Percentiles rank a stretch among this genome's conserved stretches.
phyloP scores from a whole-genome alignment of 2,797 vertebrate species.

The Oreochromis grahami region DNA sequence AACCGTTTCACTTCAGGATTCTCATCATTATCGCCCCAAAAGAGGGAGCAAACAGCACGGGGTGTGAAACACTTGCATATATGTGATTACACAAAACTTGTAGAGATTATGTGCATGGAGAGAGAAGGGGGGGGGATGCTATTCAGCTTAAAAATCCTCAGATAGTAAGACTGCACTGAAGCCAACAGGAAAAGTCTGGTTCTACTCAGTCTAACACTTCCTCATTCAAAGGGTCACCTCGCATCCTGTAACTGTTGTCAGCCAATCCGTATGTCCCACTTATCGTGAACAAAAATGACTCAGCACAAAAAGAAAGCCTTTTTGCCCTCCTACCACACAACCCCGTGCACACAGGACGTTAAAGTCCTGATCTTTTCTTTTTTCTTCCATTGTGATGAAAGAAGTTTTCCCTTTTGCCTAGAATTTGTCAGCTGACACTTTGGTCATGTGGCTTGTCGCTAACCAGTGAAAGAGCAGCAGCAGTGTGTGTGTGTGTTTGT shows the following conservation, averaged over 20 bases:
- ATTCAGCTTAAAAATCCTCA: background rate
- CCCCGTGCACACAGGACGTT: background rate
- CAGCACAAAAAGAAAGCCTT: slow-evolving; percentile 50
- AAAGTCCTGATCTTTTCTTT: slow-evolving; percentile 21
- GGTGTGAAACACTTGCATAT: background rate
- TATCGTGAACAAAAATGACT: slow-evolving; percentile 59
- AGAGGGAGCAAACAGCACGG: background rate
- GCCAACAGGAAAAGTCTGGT: background rate
- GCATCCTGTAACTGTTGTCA: slow-evolving; percentile 25
- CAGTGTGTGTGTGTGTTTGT: background rate
- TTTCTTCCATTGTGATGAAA: slow-evolving; percentile 48
- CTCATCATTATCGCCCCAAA: background rate
- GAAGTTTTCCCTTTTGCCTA: slow-evolving; percentile 66
- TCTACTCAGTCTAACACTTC: slow-evolving; percentile 33
- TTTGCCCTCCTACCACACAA: background rate
- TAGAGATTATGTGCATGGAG: background rate
- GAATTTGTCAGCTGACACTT: slow-evolving; percentile 65
- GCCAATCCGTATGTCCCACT: slow-evolving; percentile 26
- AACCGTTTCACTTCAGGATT: background rate
- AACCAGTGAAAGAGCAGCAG: slow-evolving; percentile 42
- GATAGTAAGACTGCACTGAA: background rate
- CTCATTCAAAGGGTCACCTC: slow-evolving; percentile 37
- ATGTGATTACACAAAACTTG: background rate
- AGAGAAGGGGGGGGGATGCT: background rate
- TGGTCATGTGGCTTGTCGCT: slow-evolving; percentile 49